Evolutionary conservation across 2,888 invertebrate species (phyloP).

Genomic region (Latheticus oryzae): DNA sequence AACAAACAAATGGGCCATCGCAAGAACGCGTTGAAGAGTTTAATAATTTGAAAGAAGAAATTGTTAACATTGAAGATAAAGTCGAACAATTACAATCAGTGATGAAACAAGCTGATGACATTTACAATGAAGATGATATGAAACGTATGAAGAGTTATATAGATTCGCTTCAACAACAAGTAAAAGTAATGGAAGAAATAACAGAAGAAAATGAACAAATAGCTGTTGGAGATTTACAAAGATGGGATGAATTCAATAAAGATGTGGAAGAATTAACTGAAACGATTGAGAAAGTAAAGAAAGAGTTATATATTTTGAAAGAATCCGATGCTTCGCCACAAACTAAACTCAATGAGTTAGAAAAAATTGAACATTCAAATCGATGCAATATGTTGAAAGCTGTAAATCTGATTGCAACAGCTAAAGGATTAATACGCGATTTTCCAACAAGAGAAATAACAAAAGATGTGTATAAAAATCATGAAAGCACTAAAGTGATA

Average conservation of each 20-base stretch:
- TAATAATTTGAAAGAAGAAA: conserved; percentile 74
- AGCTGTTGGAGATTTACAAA: conserved; percentile 72
- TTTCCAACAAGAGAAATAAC: conserved; percentile 80
- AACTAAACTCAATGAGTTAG: conserved; percentile 76
- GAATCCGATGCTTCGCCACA: conserved; percentile 75
- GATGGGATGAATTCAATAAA: conserved; percentile 79
- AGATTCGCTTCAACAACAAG: conserved; percentile 73
- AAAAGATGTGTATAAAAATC: conserved; percentile 73
- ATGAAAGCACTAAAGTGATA: conserved; percentile 76
- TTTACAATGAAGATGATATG: conserved; percentile 65
- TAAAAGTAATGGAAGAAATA: conserved; percentile 76
- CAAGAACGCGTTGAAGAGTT: conserved; percentile 72
- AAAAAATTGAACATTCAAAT: conserved; percentile 77
- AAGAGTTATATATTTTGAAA: conserved; percentile 69
- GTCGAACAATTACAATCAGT: conserved; percentile 73
- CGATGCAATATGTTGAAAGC: conserved; percentile 72
- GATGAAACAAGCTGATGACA: conserved; percentile 67
- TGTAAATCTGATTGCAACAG: conserved; percentile 72
- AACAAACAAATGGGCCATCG: conserved; percentile 71
- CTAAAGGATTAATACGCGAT: conserved; percentile 73
- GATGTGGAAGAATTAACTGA: conserved; percentile 72
- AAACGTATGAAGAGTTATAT: conserved; percentile 70
- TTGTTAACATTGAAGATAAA: conserved; percentile 75
- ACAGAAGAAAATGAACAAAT: conserved; percentile 71
- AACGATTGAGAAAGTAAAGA: conserved; percentile 67